phyloP scores from a whole-genome alignment of 2,113 vertebrate species.

The Cyanistes caeruleus region DNA sequence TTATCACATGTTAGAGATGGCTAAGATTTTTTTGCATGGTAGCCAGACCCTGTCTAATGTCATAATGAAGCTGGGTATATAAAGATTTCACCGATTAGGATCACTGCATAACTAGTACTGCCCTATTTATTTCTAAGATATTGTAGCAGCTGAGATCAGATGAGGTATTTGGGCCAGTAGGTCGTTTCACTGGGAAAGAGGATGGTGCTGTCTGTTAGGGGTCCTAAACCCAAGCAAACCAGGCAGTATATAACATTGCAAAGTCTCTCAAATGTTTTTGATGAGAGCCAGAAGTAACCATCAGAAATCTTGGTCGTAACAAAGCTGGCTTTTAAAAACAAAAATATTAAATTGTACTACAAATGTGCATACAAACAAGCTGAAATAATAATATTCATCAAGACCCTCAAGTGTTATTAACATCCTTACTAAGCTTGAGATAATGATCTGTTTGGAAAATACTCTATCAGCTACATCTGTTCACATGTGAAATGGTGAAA shows the following conservation, averaged over 20 bases:
- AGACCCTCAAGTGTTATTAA: not conserved
- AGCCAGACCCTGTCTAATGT: constrained; percentile 56
- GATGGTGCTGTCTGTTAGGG: not conserved
- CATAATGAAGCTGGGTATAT: not conserved
- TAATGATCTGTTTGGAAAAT: not conserved
- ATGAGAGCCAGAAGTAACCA: not conserved
- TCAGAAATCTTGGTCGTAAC: not conserved
- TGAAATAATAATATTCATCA: not conserved
- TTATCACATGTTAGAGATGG: constrained; percentile 11
- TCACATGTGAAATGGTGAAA: not conserved
- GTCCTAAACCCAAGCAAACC: not conserved
- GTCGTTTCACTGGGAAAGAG: not conserved
- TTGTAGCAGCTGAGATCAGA: constrained; percentile 29
- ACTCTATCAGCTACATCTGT: not conserved
- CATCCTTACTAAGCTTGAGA: not conserved
- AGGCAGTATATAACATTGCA: not conserved
- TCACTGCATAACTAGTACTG: constrained; percentile 34
- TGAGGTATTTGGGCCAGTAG: constrained; percentile 40
- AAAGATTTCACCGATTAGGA: constrained; percentile 53
- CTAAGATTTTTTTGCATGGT: constrained; percentile 53
- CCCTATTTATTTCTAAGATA: constrained; percentile 44
- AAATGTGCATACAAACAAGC: not conserved
- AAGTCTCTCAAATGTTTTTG: not conserved
- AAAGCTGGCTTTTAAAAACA: not conserved
- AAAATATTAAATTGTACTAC: not conserved